A percentile compares a stretch with the other conserved stretches of the same genome.
These are phyloP conservation scores for Onychomys arenicola DNA, from an alignment of 2,797 vertebrate species.

Conservation along the genomic window DNA sequence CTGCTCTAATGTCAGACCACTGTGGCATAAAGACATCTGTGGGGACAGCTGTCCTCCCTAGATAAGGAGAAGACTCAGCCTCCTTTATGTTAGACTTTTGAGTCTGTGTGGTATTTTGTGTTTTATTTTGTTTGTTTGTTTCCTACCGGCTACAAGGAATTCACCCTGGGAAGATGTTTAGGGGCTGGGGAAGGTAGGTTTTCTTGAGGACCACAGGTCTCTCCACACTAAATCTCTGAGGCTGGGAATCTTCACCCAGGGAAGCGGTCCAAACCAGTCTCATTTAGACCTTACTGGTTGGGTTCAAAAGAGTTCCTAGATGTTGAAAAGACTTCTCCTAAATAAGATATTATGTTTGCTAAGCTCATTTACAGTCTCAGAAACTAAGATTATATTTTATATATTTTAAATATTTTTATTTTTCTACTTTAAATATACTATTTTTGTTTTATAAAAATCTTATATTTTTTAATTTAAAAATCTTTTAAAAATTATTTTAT, in stretches of 20 bases:
- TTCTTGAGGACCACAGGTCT: neutral
- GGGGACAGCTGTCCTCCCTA: neutral
- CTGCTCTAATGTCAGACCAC: neutral
- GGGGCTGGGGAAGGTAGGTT: neutral
- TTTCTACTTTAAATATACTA: neutral
- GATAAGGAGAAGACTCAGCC: neutral
- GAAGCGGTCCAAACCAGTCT: neutral
- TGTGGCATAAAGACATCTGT: neutral
- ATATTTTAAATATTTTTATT: neutral
- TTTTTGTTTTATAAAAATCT: neutral
- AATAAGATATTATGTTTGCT: conserved; percentile 24
- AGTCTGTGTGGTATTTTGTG: neutral
- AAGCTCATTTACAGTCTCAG: conserved; percentile 21
- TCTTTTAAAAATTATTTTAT: neutral
- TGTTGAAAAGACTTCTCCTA: neutral
- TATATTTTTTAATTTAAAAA: neutral
- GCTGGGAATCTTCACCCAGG: neutral
- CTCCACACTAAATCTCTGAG: neutral
- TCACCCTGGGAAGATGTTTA: neutral
- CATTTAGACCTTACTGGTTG: neutral
- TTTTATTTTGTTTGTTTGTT: neutral
- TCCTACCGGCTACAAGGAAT: neutral
- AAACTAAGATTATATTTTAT: neutral
- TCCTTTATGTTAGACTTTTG: neutral
- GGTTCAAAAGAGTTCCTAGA: conserved; percentile 1